These are phyloP conservation scores for Polyommatus iphigenia DNA, from an alignment of 2,888 invertebrate genomes.

Conservation along the genomic window DNA sequence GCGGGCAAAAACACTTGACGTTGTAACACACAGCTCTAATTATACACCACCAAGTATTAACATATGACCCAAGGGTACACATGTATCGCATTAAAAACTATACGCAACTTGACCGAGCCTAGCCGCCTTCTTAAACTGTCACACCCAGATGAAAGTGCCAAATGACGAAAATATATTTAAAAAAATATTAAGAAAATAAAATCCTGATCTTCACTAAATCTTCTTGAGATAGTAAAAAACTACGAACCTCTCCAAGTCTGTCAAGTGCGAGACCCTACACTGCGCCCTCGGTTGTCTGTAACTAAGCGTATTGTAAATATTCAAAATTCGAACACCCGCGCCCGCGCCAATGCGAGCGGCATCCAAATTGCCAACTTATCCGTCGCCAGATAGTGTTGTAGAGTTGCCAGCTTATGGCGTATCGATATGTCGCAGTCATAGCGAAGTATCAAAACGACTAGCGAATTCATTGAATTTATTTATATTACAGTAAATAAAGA, in stretches of 20 bases:
- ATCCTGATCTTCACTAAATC: neutral
- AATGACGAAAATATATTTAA: neutral
- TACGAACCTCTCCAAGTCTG: neutral
- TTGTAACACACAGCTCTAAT: neutral
- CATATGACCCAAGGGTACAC: conserved; percentile 3
- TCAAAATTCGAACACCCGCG: conserved; percentile 53
- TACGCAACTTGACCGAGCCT: neutral
- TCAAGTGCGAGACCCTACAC: neutral
- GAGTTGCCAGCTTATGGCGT: conserved; percentile 36
- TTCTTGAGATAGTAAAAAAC: neutral
- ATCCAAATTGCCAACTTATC: conserved; percentile 71
- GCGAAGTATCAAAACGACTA: no score
- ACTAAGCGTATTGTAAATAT: conserved; percentile 57
- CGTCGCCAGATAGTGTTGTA: conserved; percentile 44
- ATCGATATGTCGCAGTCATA: neutral
- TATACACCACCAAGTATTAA: neutral
- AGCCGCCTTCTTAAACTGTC: neutral
- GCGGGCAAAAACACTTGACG: neutral
- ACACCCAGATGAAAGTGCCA: neutral
- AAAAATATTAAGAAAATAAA: neutral
- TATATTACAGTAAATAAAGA: no score
- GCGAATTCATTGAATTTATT: no score
- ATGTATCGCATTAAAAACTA: neutral
- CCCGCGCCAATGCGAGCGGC: conserved; percentile 54
- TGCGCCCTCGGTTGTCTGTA: neutral